A percentile compares a stretch with the other conserved stretches of the same genome.
Conservation (phyloP, 2,113 vertebrate genomes). For the Leptosomus discolor region DNA sequence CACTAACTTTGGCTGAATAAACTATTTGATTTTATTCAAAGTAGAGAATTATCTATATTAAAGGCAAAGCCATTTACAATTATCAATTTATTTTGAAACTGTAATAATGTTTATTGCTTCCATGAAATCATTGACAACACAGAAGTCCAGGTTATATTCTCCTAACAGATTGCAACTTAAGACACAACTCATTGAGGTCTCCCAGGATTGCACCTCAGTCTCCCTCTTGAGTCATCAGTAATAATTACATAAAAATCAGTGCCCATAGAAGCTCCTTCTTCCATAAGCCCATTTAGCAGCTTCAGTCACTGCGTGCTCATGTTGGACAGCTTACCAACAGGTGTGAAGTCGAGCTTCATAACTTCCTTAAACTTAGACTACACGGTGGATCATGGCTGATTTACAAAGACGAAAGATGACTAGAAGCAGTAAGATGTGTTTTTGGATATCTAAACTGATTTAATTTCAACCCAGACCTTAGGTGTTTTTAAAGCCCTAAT, state of each 20-base stretch:
- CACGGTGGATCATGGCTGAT: fast-evolving
- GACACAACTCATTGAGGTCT: not conserved
- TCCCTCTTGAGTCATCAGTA: not conserved
- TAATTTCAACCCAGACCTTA: not conserved
- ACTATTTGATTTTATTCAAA: not conserved
- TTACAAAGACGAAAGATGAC: not conserved
- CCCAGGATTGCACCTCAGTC: too few relatives aligned
- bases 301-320: not conserved
- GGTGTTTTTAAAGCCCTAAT: not conserved
- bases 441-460: not conserved
- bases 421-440: not conserved
- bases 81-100: not conserved
- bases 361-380: too few relatives aligned
- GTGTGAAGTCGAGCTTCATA: not conserved
- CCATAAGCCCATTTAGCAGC: not conserved
- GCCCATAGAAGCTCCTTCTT: not conserved
- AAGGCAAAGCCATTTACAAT: not conserved
- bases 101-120: not conserved
- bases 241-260: not conserved
- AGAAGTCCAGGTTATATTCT: not conserved
- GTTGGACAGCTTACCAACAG: fast-evolving
- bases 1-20: not conserved
- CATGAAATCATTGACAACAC: not conserved
- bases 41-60: not conserved
- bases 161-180: not conserved